Percentiles rank a stretch among this genome's conserved stretches.
Conservation (phyloP, 2,888 invertebrate genomes). For the Maniola hyperantus region DNA sequence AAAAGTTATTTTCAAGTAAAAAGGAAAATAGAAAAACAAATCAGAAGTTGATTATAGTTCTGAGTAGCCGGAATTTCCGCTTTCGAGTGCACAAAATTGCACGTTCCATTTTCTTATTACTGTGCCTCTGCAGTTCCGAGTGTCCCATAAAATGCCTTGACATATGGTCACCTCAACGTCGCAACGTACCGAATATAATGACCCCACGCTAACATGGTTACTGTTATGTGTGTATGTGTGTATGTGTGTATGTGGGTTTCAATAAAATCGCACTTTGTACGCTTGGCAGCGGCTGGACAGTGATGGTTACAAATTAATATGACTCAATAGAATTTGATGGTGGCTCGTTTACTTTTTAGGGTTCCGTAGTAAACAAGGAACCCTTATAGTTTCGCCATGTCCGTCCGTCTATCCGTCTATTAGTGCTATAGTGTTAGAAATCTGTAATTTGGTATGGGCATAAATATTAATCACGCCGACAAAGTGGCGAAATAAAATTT, state of each 20-base stretch:
- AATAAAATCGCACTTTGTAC: slow-evolving; percentile 41
- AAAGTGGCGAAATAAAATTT: too few relatives aligned
- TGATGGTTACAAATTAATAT: slow-evolving; percentile 21
- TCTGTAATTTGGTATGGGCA: too few relatives aligned
- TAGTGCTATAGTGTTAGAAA: too few relatives aligned
- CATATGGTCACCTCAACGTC: slow-evolving; percentile 28
- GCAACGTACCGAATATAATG: slow-evolving; percentile 40
- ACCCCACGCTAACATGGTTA: slow-evolving; percentile 30
- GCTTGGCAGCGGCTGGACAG: slow-evolving; percentile 23
- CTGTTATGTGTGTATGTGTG: too few relatives aligned
- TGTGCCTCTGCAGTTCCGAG: slow-evolving; percentile 4
- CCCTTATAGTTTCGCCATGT: too few relatives aligned
- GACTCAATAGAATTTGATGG: slow-evolving; percentile 19
- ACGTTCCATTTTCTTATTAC: slow-evolving; percentile 4
- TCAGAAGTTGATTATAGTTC: neutral
- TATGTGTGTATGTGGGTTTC: slow-evolving; percentile 35
- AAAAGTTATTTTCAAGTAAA: too few relatives aligned
- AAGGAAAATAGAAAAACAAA: too few relatives aligned
- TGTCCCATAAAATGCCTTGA: slow-evolving; percentile 22
- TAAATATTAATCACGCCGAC: too few relatives aligned
- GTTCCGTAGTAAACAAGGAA: neutral
- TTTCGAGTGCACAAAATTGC: slow-evolving; percentile 12
- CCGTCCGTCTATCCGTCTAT: too few relatives aligned
- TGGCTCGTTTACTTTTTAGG: slow-evolving; percentile 7
- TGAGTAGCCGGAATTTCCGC: slow-evolving; percentile 2